Conservation (phyloP, 2,797 vertebrate genomes). For the Heliangelus exortis region DNA sequence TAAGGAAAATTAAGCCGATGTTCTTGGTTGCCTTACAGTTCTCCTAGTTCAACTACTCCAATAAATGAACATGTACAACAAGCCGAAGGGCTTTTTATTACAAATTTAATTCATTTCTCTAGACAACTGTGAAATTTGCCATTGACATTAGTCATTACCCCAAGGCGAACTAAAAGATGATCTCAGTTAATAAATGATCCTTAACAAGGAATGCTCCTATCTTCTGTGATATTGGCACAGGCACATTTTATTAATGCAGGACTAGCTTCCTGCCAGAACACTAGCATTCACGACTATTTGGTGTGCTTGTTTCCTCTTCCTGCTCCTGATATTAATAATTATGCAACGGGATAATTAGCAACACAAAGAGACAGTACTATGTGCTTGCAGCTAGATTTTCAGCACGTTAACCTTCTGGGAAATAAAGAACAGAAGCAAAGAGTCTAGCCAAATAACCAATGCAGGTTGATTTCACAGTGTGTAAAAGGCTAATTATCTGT, state of each 20-base stretch:
- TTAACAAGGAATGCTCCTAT: constrained; percentile 91
- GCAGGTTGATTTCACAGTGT: constrained; percentile 88
- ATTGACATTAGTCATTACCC: constrained; percentile 99
- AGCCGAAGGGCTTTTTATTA: constrained; percentile 96
- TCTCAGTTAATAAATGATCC: constrained; percentile 99
- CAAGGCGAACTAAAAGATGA: constrained; percentile 95
- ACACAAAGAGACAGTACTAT: constrained; percentile 84
- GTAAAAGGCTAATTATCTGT: constrained; percentile 89
- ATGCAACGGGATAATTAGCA: constrained; percentile 90
- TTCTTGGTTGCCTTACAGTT: constrained; percentile 90
- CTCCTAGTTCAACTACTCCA: constrained; percentile 90
- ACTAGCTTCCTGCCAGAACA: constrained; percentile 84
- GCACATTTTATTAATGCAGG: constrained; percentile 89
- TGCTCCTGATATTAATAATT: constrained; percentile 89
- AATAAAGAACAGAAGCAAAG: constrained; percentile 84
- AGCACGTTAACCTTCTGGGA: constrained; percentile 86
- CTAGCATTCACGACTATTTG: constrained; percentile 84
- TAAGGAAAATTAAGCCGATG: constrained; percentile 87
- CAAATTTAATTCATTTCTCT: constrained; percentile 99
- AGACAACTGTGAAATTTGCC: constrained; percentile 99
- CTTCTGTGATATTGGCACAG: constrained; percentile 88
- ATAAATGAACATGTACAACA: constrained; percentile 95
- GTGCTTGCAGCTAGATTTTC: constrained; percentile 85
- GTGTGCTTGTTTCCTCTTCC: constrained; percentile 84
- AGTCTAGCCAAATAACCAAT: constrained; percentile 86